Evolutionary conservation across 2,888 invertebrate genomes (phyloP).

Genomic region (Apamea anceps): DNA sequence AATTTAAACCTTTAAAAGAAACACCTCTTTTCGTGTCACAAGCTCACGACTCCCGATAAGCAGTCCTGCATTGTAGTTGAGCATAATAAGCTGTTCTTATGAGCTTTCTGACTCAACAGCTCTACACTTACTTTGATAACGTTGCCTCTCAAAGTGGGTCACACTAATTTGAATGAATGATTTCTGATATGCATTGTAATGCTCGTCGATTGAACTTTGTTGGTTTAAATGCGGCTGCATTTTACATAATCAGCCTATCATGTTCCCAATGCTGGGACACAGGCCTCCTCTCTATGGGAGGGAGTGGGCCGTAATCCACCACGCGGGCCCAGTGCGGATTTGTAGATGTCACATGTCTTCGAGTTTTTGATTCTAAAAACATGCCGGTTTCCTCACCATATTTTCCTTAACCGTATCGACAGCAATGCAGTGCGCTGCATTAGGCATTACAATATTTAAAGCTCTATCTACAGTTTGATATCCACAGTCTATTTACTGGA

Average conservation of each 20-base stretch:
- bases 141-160: slow-evolving; percentile 35
- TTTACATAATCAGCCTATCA: too few species aligned
- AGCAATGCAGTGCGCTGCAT: too few species aligned
- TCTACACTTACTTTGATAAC: slow-evolving; percentile 45
- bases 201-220: background rate
- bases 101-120: slow-evolving; percentile 21
- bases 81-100: slow-evolving; percentile 32
- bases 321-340: too few species aligned
- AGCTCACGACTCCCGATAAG: slow-evolving; percentile 39
- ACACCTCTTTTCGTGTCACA: background rate
- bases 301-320: too few species aligned
- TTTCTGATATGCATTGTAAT: slow-evolving; percentile 25
- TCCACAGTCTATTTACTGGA: background rate
- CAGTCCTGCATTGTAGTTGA: slow-evolving; percentile 27
- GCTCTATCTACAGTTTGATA: background rate
- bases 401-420: too few species aligned
- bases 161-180: slow-evolving; percentile 41
- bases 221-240: background rate
- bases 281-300: too few species aligned
- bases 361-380: too few species aligned
- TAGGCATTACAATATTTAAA: background rate
- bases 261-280: too few species aligned
- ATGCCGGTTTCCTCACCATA: too few species aligned
- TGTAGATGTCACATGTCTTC: too few species aligned
- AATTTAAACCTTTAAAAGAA: background rate